These are phyloP conservation scores for Cylas formicarius DNA, from an alignment of 1,140 invertebrate species.

Conservation along the genomic window DNA sequence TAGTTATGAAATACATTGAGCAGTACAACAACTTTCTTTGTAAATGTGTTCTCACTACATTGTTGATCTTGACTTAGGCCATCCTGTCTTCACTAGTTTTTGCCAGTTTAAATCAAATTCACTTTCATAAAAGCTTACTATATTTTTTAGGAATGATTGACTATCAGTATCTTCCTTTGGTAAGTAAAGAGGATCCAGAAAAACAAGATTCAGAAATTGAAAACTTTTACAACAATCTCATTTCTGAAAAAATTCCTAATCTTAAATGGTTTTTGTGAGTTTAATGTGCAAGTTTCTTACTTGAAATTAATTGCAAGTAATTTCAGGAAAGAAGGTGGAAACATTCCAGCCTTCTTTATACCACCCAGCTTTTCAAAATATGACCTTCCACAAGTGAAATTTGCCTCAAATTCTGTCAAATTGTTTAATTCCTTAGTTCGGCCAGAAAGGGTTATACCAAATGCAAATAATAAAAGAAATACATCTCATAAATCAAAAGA, in stretches of 20 bases:
- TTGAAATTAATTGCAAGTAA: slow-evolving; percentile 5
- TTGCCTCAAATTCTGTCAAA: slow-evolving; percentile 24
- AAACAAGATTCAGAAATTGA: slow-evolving; percentile 43
- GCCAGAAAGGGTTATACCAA: slow-evolving; percentile 6
- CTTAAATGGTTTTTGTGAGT: slow-evolving; percentile 53
- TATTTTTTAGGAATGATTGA: slow-evolving; percentile 67
- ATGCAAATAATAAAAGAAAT: slow-evolving; percentile 12
- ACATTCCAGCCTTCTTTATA: slow-evolving; percentile 59
- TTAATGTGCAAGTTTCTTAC: slow-evolving; percentile 8
- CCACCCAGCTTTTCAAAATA: slow-evolving; percentile 72
- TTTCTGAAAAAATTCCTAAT: slow-evolving; percentile 54
- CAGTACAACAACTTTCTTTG: too few relatives aligned
- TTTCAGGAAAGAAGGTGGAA: slow-evolving; percentile 40
- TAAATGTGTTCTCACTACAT: too few relatives aligned
- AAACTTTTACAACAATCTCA: slow-evolving; percentile 58
- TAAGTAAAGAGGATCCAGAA: slow-evolving; percentile 39
- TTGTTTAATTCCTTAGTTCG: slow-evolving; percentile 14
- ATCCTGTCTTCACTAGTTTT: too few relatives aligned
- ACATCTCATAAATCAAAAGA: slow-evolving; percentile 4
- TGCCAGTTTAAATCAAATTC: slow-evolving; percentile 9
- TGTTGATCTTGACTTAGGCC: too few relatives aligned
- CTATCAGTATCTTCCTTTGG: slow-evolving; percentile 82
- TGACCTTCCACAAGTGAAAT: slow-evolving; percentile 56
- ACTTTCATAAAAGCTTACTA: slow-evolving; percentile 15
- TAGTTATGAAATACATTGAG: too few relatives aligned